Conservation (phyloP, 2,113 vertebrate genomes). For the Tor tambroides region DNA sequence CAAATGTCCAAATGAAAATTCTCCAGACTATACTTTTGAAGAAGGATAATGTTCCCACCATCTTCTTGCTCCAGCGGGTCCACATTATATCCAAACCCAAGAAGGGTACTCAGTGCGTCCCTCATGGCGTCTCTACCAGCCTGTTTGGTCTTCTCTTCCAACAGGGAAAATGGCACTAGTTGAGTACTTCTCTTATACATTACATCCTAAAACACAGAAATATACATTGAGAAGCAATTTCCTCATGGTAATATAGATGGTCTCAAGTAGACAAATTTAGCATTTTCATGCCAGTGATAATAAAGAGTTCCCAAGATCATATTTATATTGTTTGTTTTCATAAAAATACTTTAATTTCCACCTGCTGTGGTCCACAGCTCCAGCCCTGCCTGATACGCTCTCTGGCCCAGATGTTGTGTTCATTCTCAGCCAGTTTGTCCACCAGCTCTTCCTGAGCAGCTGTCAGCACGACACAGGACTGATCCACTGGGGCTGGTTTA, state of each 20-base stretch:
- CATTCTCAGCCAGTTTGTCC: constrained; percentile 88
- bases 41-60: constrained; percentile 68
- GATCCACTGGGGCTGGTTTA: constrained; percentile 89
- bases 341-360: constrained; percentile 55
- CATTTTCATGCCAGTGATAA: not conserved
- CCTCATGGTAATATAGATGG: not conserved
- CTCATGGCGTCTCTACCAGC: constrained; percentile 82
- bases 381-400: constrained; percentile 92
- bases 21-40: not conserved
- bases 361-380: constrained; percentile 91
- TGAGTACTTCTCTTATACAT: constrained; percentile 88
- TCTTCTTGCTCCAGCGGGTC: constrained; percentile 87
- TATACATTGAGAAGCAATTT: not conserved
- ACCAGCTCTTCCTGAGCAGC: constrained; percentile 85
- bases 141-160: constrained; percentile 86
- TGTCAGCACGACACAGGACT: constrained; percentile 84
- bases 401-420: constrained; percentile 92
- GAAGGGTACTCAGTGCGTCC: constrained; percentile 84
- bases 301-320: not conserved
- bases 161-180: constrained; percentile 86
- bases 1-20: not conserved
- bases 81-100: constrained; percentile 88
- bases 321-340: not conserved
- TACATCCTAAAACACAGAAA: constrained; percentile 79
- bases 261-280: not conserved